These are phyloP conservation scores for Ptychoptera contaminata DNA, from an alignment of 2,888 invertebrate genomes.

Conservation along the genomic window DNA sequence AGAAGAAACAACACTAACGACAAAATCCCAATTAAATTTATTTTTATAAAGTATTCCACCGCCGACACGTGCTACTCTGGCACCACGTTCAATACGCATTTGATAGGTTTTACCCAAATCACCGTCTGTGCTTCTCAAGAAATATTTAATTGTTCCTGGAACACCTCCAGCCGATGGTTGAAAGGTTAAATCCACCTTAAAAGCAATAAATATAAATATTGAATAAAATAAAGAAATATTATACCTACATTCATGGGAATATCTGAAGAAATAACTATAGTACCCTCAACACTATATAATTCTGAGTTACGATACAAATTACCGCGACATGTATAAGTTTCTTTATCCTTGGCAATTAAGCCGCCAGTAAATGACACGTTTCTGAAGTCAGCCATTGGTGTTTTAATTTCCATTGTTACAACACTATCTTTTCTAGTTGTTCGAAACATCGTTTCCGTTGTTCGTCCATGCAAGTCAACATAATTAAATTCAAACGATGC, in stretches of 20 bases:
- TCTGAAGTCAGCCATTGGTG: constrained; percentile 21
- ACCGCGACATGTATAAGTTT: constrained; percentile 15
- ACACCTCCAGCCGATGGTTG: constrained; percentile 29
- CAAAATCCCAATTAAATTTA: constrained; percentile 31
- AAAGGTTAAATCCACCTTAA: constrained; percentile 21
- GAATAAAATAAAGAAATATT: too few relatives aligned
- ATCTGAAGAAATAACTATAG: constrained; percentile 24
- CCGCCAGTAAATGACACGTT: constrained; percentile 28
- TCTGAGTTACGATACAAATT: constrained; percentile 30
- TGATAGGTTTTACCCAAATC: constrained; percentile 21
- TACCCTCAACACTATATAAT: constrained; percentile 29
- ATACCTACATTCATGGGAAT: constrained; percentile 26
- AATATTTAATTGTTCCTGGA: constrained; percentile 25
- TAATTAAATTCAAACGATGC: constrained; percentile 21
- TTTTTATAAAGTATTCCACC: constrained; percentile 26
- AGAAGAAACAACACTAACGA: constrained; percentile 22
- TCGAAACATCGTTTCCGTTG: constrained; percentile 19
- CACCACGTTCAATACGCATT: constrained; percentile 27
- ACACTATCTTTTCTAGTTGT: constrained; percentile 22
- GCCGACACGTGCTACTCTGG: constrained; percentile 30
- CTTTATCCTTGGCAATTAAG: constrained; percentile 12
- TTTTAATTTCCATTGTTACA: constrained; percentile 26
- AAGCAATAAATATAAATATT: too few relatives aligned
- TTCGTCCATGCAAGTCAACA: constrained; percentile 17
- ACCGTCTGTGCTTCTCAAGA: constrained; percentile 17